These are phyloP conservation scores for Zeuzera pyrina DNA, from an alignment of 2,888 invertebrate genomes.

Conservation along the genomic window DNA sequence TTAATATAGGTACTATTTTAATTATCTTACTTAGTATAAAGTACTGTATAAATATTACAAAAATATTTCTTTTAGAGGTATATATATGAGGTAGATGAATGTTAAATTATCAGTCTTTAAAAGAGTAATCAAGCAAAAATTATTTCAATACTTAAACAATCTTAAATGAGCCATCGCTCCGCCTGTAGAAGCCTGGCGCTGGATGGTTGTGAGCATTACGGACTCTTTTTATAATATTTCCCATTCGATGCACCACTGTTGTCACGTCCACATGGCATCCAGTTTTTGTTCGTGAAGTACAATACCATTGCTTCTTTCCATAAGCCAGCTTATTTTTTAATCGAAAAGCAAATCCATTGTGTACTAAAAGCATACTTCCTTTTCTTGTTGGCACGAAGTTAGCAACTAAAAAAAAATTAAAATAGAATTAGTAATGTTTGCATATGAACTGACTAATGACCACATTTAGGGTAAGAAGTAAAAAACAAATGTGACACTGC, in stretches of 20 bases:
- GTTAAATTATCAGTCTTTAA: conserved; percentile 9
- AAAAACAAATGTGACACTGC: background rate
- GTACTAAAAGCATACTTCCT: conserved; percentile 50
- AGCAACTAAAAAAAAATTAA: conserved; percentile 41
- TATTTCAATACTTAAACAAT: conserved; percentile 30
- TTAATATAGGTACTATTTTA: too few relatives aligned
- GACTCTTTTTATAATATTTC: conserved; percentile 43
- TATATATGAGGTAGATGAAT: conserved; percentile 10
- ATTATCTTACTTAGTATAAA: too few relatives aligned
- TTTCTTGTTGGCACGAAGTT: conserved; percentile 55
- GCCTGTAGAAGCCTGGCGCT: conserved; percentile 49
- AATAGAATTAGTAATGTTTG: background rate
- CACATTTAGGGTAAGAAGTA: background rate
- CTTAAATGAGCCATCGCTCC: conserved; percentile 54
- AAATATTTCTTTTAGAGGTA: conserved; percentile 10
- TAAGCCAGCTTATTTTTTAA: conserved; percentile 58
- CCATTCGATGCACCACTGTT: conserved; percentile 37
- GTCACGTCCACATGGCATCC: conserved; percentile 58
- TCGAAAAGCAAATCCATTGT: conserved; percentile 54
- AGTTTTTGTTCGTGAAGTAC: conserved; percentile 49
- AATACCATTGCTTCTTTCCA: conserved; percentile 64
- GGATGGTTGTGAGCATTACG: conserved; percentile 52
- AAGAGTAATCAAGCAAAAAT: conserved; percentile 2
- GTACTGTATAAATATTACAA: conserved; percentile 4
- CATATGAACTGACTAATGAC: background rate